phyloP scores from a whole-genome alignment of 2,113 vertebrate genomes.

The Hemibagrus wyckioides region DNA sequence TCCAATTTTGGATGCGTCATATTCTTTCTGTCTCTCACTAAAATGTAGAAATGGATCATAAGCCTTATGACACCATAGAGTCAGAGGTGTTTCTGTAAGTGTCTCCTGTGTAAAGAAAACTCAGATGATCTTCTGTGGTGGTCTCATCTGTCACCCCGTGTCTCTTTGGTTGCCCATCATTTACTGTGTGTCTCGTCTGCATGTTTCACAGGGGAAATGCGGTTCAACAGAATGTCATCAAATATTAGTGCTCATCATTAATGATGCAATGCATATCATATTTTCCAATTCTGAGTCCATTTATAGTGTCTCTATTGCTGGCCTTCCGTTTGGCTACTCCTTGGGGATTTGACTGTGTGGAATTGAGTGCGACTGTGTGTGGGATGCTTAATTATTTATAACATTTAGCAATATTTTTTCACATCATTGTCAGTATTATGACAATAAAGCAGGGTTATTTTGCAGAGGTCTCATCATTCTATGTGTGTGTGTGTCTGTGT shows the following conservation, averaged over 20 bases:
- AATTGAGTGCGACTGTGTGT: conserved; percentile 25
- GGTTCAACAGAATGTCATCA: conserved; percentile 44
- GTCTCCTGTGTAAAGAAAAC: background rate
- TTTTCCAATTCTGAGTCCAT: conserved; percentile 18
- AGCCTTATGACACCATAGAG: background rate
- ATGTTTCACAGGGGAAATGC: conserved; percentile 58
- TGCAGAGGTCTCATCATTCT: background rate
- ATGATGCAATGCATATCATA: conserved; percentile 40
- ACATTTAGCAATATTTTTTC: background rate
- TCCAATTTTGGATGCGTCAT: background rate
- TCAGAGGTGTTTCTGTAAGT: background rate
- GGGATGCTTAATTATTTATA: conserved; percentile 13
- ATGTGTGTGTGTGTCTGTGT: conserved; percentile 44
- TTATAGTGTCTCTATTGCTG: conserved; percentile 26
- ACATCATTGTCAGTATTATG: background rate
- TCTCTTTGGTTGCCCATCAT: conserved; percentile 58
- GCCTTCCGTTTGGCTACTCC: conserved; percentile 19
- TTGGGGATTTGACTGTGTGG: conserved; percentile 19
- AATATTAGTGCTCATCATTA: conserved; percentile 40
- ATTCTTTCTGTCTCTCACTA: conserved; percentile 13
- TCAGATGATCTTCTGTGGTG: conserved; percentile 18
- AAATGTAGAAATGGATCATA: background rate
- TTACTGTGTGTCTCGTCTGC: conserved; percentile 68
- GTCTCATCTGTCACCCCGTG: conserved; percentile 41
- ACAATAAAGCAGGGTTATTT: background rate